phyloP scores from a whole-genome alignment of 2,113 vertebrate genomes.

The Eonycteris spelaea region DNA sequence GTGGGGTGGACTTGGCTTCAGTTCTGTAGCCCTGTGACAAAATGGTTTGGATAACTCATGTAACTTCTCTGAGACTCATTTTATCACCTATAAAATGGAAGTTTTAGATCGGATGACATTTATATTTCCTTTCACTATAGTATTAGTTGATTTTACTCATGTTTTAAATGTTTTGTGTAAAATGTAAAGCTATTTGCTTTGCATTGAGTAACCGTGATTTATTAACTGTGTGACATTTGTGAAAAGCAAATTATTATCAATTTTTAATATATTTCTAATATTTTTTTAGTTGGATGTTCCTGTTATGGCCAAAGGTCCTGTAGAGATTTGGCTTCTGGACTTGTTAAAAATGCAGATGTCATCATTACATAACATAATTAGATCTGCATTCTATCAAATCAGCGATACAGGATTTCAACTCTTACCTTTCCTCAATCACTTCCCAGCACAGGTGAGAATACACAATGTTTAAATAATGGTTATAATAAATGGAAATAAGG shows the following conservation, averaged over 20 bases:
- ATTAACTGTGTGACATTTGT: not conserved
- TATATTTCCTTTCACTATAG: not conserved
- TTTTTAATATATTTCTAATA: not conserved
- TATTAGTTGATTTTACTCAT: not conserved
- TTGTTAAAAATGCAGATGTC: constrained; percentile 85
- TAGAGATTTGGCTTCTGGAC: constrained; percentile 89
- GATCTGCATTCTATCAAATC: constrained; percentile 84
- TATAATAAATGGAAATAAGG: not conserved
- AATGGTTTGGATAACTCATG: not conserved
- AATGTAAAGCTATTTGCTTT: constrained; percentile 21
- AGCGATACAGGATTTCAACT: constrained; percentile 86
- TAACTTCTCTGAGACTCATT: not conserved
- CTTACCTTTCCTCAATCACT: constrained; percentile 85
- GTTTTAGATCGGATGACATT: not conserved
- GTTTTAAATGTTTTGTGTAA: not conserved
- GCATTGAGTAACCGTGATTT: not conserved
- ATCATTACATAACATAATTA: constrained; percentile 88
- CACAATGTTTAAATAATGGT: not conserved
- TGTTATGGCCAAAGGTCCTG: constrained; percentile 88
- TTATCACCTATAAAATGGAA: not conserved
- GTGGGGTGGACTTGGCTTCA: not conserved
- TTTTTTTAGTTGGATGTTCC: constrained; percentile 83
- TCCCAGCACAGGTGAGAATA: constrained; percentile 88
- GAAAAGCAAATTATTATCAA: not conserved
- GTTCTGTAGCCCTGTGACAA: not conserved